Evolutionary conservation across 2,888 invertebrate species (phyloP), one percentile per base, ranked within the genome.

Genomic region (Andrena flavipes): DNA sequence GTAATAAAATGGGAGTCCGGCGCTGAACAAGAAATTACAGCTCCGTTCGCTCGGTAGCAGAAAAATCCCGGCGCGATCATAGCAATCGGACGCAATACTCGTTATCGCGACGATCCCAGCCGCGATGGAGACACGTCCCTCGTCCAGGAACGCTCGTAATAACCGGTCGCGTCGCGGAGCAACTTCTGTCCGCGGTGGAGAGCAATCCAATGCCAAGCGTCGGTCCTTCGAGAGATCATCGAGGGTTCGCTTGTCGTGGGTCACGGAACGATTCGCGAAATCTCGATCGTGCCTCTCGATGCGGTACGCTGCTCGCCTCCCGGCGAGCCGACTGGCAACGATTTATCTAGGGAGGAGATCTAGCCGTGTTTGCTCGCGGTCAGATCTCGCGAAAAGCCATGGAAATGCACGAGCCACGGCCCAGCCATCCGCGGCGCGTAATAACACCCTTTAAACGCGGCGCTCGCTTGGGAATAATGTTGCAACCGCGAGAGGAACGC

Each of bases 381-480:
- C 51, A 20, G 51, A 20, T 51, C 64, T 65, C 54, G 26, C 82
- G 81, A 81, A 77, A 84, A 84, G 70, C 77, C 76, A 63, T 79
- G 82, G 76, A 86, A 86, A 78, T 70, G 60, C 72, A 74, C 73
- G 59, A 49, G 68, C 77, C 72, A 63, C 79, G 81, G 79, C 77
- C 73, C 83, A 73, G 73, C 86, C 86, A 79, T 90, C 90, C 84
- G 86, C 88, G 87, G 88, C 88, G 86, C 88, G 89, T 92, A 91
- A 91, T 91, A 91, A 92, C 90, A 91, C 88, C 90, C 90, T 91
- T 92, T 90, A 90, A 56, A 89, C 79, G 74, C 69, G n/a, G 76
- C 71, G 76, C 76, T 76, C 69, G 84, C 81, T 86, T 86, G 80
- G 77, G 70, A 85, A 84, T 78, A 83, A 79, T 73, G 80, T 84